Evolutionary conservation across 2,888 invertebrate genomes (phyloP), one percentile per base, ranked within the genome.

Genomic region (Rhimphoctona megacephalus): DNA sequence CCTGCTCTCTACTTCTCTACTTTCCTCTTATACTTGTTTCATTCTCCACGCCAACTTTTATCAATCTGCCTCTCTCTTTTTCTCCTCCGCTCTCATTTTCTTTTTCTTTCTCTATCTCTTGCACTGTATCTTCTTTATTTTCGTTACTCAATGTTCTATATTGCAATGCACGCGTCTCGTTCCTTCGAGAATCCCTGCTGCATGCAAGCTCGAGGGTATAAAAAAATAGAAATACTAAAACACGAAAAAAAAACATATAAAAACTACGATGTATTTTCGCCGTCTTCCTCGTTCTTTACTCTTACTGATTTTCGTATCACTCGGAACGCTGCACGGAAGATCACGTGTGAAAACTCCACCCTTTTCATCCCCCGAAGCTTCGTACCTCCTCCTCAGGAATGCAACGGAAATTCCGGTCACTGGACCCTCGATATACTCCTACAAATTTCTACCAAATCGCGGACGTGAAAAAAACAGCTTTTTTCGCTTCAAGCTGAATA

Each of bases 1-100:
- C 46, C 39, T 57, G 54, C 36, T 39, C 61, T 57, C 73, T 57
- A 73, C 66, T 78, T 49, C 78, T 85, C 83, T 78, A 78, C 80
- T 83, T 81, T 85, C 66, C 85, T 82, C 77, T 77, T 52, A 39
- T 79, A 64, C 81, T 52, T 66, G 43, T 49, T 52, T 64, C 54
- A 49, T 57, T 77, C 82, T 76, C 57, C 79, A 74, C 22, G 57
- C 61, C 83, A 80, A 78, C 83, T 85, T 85, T 78, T 86, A 84
- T 86, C 85, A 86, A 86, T 88, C 87, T 74, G 81, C 25, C 30
- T 25, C 25, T 25, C 25, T 57, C 54, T 25, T 2, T 77, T 85
- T 85, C 67, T 79, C 83, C 54, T 52, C 43, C 67, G 52, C 33
- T 57, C 54, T 54, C 9, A 11, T 22, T 22, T n/a, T 57, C 22